phyloP scores from a whole-genome alignment of 2,797 vertebrate species.

The Alcedo atthis region DNA sequence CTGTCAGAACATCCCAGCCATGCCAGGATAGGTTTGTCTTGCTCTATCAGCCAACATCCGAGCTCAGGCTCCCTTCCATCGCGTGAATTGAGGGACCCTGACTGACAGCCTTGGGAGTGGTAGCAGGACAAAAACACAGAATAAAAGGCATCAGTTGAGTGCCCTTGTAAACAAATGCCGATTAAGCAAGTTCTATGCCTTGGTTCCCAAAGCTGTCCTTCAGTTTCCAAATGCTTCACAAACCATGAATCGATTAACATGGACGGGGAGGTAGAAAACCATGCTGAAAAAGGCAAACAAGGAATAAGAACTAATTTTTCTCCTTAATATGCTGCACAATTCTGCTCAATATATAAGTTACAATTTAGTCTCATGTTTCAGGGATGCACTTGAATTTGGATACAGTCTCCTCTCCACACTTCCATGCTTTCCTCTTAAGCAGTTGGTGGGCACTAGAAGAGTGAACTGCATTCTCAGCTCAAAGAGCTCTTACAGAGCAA shows the following conservation, averaged over 20 bases:
- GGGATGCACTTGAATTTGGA: neutral
- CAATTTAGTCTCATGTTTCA: neutral
- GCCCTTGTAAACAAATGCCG: neutral
- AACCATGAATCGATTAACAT: neutral
- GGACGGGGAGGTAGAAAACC: neutral
- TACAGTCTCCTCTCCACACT: neutral
- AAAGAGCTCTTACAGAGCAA: neutral
- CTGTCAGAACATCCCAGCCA: neutral
- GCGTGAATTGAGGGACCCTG: accelerated
- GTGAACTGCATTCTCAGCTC: neutral
- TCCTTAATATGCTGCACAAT: neutral
- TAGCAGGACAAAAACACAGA: neutral
- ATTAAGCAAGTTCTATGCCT: neutral
- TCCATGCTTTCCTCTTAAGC: neutral
- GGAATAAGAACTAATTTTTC: neutral
- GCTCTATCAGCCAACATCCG: neutral
- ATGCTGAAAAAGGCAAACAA: neutral
- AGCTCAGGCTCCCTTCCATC: neutral
- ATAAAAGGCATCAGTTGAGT: neutral
- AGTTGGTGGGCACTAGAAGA: neutral
- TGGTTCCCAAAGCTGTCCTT: neutral
- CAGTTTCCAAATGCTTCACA: neutral
- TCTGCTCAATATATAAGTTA: neutral
- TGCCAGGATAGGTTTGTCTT: neutral
- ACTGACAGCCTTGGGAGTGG: neutral